Base-by-base conservation (phyloP, 2,888 invertebrate genomes). In the Ornithoptera alexandrae region DNA sequence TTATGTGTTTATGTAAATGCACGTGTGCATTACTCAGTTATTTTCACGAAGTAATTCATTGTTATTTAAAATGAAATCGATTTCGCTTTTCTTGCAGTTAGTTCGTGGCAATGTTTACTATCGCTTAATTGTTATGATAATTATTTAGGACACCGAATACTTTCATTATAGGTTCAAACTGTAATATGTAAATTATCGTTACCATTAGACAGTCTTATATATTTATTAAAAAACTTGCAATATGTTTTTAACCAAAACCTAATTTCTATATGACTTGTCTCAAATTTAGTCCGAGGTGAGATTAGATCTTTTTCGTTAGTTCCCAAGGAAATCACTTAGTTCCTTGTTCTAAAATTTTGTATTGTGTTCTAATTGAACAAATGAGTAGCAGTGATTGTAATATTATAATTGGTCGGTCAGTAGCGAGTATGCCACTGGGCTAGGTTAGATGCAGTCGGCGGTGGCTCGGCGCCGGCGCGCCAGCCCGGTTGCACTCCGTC, bases 401-500 rank as follows among this genome's bases (percentile, higher is more conserved):
- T 50, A 50, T 18, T 18, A 50, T 18, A 50, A 50, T 50, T 17
- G 12, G 50, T 50, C 17, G 15, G 50, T 50, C 18, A 50, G 50
- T 17, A 50, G 50, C 50, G 50, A 17, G 50, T 50, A 15, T 50
- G 50, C 50, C 18, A 50, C 50, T 18, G 17, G 50, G 50, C 50
- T 50, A 50, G 50, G 18, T 18, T 50, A 50, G 20, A 18, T 30
- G 30, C 66, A 30, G 46, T n/a, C 50, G 50, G 60, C 65, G 65
- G 12, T 10, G 59, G 58, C 42, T 72, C 84, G 85, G 85, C 88
- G 88, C 87, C 87, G 83, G 86, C 89, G 86, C 84, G 80, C 73
- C 79, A 78, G 78, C 76, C 57, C 57, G 57, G 20, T 20, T 75
- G 74, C 65, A 65, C 65, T 65, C 57, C 78, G 75, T 68, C 84